These are phyloP conservation scores for Sitta europaea DNA, from an alignment of 2,113 vertebrate genomes.

Conservation along the genomic window DNA sequence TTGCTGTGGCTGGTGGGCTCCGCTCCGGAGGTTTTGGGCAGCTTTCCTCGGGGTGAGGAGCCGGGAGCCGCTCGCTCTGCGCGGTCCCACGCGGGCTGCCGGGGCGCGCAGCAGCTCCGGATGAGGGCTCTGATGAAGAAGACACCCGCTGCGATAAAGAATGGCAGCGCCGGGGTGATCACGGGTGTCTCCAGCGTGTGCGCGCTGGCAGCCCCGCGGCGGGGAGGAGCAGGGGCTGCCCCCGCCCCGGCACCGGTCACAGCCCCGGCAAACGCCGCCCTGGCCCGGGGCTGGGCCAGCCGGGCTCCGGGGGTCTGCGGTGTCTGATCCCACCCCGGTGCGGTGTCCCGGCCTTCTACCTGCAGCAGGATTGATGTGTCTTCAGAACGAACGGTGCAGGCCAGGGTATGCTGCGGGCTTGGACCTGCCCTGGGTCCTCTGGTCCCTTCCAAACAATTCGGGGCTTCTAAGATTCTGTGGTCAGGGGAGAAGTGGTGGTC, in stretches of 20 bases:
- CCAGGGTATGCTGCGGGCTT: fast-evolving
- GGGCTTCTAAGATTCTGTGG: background rate
- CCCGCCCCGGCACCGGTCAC: background rate
- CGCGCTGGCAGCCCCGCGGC: background rate
- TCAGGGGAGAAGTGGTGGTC: background rate
- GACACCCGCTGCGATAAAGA: conserved; percentile 36
- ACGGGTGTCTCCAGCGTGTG: background rate
- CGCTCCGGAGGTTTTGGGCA: background rate
- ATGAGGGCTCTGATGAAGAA: conserved; percentile 46
- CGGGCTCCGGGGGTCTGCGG: fast-evolving
- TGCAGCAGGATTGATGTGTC: background rate
- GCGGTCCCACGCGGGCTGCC: background rate
- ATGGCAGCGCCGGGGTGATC: background rate
- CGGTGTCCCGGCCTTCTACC: background rate
- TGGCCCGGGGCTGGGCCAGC: background rate
- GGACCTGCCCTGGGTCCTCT: fast-evolving
- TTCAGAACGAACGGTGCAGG: background rate
- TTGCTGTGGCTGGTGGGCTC: background rate
- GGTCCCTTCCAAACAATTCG: background rate
- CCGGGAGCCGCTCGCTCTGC: background rate
- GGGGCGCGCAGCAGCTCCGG: background rate
- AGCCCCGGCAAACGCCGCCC: background rate
- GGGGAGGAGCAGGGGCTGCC: background rate
- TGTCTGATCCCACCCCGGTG: fast-evolving
- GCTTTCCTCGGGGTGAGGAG: background rate